A percentile compares a stretch with the other conserved stretches of the same genome.
These are phyloP conservation scores for Drosophila ananassae DNA, from an alignment of 1,140 invertebrate species.

Conservation along the genomic window DNA sequence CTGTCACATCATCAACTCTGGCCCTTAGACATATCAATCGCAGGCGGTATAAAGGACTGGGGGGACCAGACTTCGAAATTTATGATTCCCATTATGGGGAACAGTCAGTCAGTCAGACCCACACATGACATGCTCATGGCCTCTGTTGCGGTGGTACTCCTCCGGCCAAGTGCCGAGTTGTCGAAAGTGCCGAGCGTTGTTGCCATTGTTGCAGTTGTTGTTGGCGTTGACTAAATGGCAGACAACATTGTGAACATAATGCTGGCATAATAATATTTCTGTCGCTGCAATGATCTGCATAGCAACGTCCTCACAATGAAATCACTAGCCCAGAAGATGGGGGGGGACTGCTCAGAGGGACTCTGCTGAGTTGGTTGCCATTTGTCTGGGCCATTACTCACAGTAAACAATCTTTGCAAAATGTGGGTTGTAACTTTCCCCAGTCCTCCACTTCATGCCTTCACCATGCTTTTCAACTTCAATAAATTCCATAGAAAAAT, in stretches of 20 bases:
- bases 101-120: constrained; percentile 2
- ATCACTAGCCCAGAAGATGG: constrained; percentile 9
- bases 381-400: constrained; percentile 80
- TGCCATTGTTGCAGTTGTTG: constrained; percentile 16
- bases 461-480: constrained; percentile 49
- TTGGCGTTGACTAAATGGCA: constrained; percentile 73
- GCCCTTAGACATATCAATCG: constrained; percentile 37
- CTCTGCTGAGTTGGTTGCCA: constrained; percentile 63
- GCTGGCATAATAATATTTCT: constrained; percentile 82
- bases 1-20: constrained; percentile 39
- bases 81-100: constrained; percentile 71
- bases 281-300: constrained; percentile 75
- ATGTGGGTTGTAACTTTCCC: constrained; percentile 12
- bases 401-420: constrained; percentile 62
- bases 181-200: constrained; percentile 2
- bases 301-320: constrained; percentile 29
- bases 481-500: constrained; percentile 72
- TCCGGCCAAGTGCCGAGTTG: constrained; percentile 12
- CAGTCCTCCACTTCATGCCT: background rate
- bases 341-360: constrained; percentile 4
- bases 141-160: constrained; percentile 24
- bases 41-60: constrained; percentile 20
- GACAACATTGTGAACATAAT: constrained; percentile 81
- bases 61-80: constrained; percentile 56
- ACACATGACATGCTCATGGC: constrained; percentile 48